phyloP scores from a whole-genome alignment of 2,797 vertebrate species.

The Cossypha dichroa region DNA sequence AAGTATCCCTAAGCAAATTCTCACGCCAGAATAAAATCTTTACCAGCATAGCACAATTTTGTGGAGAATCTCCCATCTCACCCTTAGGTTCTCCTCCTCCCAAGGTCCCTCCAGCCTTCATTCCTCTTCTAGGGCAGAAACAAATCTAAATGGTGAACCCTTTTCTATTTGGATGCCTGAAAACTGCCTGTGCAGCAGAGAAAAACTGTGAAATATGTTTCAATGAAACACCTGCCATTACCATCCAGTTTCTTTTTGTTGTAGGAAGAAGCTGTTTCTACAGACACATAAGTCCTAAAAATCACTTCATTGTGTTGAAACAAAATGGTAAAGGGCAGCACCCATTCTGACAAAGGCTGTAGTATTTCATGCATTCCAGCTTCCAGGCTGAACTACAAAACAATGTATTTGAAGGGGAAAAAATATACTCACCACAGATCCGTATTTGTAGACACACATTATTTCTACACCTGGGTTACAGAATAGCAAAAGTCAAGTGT shows the following conservation, averaged over 20 bases:
- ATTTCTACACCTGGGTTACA: conserved; percentile 91
- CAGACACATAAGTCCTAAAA: not conserved
- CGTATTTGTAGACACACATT: conserved; percentile 98
- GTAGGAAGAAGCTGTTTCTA: not conserved
- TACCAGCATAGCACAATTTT: not conserved
- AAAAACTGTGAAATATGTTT: not conserved
- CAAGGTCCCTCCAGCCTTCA: not conserved
- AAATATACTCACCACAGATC: conserved; percentile 90
- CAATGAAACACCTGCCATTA: not conserved
- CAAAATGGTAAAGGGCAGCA: not conserved
- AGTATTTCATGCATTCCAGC: not conserved
- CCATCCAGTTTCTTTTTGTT: not conserved
- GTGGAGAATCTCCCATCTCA: not conserved
- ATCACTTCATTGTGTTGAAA: not conserved
- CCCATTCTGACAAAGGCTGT: not conserved
- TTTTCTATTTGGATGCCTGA: not conserved
- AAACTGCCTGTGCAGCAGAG: not conserved
- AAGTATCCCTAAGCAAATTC: not conserved
- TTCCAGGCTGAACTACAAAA: not conserved
- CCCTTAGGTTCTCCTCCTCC: not conserved
- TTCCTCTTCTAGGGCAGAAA: not conserved
- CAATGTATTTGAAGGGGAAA: not conserved
- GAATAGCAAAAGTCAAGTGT: conserved; percentile 21
- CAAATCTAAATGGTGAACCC: not conserved
- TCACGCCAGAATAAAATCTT: not conserved